Base-by-base conservation (phyloP, 2,888 invertebrate genomes). In the Sinhomidia bicolor region DNA sequence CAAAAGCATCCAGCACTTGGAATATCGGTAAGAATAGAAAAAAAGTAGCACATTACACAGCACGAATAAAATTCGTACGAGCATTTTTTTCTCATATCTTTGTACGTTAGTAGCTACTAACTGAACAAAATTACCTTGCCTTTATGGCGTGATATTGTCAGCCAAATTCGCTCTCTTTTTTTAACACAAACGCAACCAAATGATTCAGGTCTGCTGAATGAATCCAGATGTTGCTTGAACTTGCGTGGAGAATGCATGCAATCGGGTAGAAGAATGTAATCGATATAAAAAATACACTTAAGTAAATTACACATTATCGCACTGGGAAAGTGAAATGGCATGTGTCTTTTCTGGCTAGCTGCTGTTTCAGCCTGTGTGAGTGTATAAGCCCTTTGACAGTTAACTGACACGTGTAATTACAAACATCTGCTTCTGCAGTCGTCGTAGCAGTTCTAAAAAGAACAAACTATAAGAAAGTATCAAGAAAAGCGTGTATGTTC, bases 1-100 rank as follows among this genome's bases (percentile, higher is more conserved):
- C 95, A 89, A 94, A 95, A 74, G 94, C 94, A 79, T 95, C 95
- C 78, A 94, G 95, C 47, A 96, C 96, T 91, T 96, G 96, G 96
- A 96, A 95, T 57, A 93, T 96, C 91, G 95, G 95, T 95, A 93
- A 80, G 86, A 80, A 44, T n/a, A n/a, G n/a, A n/a, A n/a, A 17
- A 7, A 6, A 68, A 20, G 29, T 6, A n/a, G 12, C 0, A n/a
- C 36, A 41, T 44, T 71, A 3, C 68, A 23, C 1, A 17, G 32
- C 7, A 32, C 14, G n/a, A 6, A 65, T 65, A 5, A 14, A 65
- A 36, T 23, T 41, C 44, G 3, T 54, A 54, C 5, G 17, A 9
- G 36, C 41, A 41, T 10, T 20, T 41, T 44, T 44, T 47, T 41
- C 23, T n/a, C 23, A 17, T 44, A 5, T 26, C 6, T 68, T 7